Base-by-base conservation (phyloP, 2,888 invertebrate species). In the Taenaris catops region DNA sequence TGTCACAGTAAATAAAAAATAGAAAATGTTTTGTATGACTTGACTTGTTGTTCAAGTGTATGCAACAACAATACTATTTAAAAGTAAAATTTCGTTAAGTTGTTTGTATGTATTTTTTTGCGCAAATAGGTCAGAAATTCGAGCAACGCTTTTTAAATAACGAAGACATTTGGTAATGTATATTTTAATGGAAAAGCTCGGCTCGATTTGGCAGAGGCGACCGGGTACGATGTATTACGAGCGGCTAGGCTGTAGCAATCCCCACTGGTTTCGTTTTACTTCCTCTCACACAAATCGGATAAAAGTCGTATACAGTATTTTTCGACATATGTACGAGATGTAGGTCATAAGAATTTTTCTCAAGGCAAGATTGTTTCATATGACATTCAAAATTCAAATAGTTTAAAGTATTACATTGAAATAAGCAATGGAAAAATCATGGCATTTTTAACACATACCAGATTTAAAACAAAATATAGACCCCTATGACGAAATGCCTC, bases 131-230 rank as follows among this genome's bases (percentile, higher is more conserved):
- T 4, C 14, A 8, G n/a, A 8, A 20, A 4, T 16, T 8, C 21
- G 21, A 16, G 21, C 16, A 19, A 23, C 4, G 21, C 23, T 19
- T 27, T 27, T 33, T 23, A 21, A 23, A 27, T 27, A 19, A 16
- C 9, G 21, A 11, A 21, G 12, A 12, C 27, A 32, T 32, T 35
- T 23, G 17, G 31, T 27, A 32, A 35, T 26, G 25, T 34, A 35
- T 27, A 27, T 27, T 31, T 19, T 20, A 40, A 19, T 26, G 35
- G 26, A 40, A 26, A 19, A 27, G 14, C 18, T 21, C 26, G 23
- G 18, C 29, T 19, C 29, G 25, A 25, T 27, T 35, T 35, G 40
- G 35, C 40, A 40, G 10, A 25, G 29, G 21, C 29, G 16, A n/a
- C 31, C 23, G 10, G 23, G 35, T 3, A 21, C 18, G 25, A 29